A percentile compares a stretch with the other conserved stretches of the same genome.
phyloP scores from a whole-genome alignment of 2,888 invertebrate species.

The Agrypnus murinus region DNA sequence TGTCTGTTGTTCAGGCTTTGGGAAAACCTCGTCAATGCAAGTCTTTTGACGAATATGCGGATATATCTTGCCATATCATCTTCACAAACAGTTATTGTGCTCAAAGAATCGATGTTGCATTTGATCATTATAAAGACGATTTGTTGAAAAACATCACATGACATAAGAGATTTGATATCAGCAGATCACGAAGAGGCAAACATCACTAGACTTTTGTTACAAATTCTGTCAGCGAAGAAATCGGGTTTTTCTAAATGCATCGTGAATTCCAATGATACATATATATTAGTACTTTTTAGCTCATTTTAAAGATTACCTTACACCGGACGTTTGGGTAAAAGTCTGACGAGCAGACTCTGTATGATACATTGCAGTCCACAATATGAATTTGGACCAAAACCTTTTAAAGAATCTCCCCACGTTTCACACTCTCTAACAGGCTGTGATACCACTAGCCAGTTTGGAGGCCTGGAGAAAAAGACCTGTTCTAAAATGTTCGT shows the following conservation, averaged over 20 bases:
- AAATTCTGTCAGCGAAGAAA: constrained; percentile 4
- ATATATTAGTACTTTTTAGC: background rate
- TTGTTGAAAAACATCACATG: background rate
- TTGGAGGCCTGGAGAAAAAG: no score
- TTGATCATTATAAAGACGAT: constrained; percentile 10
- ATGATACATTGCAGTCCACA: background rate
- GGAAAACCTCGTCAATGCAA: no score
- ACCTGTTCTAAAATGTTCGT: background rate
- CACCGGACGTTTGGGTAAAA: background rate
- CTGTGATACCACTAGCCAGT: constrained; percentile 11
- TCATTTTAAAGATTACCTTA: background rate
- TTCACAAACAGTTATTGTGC: constrained; percentile 11
- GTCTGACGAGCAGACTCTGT: background rate
- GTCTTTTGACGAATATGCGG: constrained; percentile 5
- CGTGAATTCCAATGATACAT: constrained; percentile 1
- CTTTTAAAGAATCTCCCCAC: background rate
- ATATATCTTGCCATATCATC: constrained; percentile 4
- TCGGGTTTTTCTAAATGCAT: background rate
- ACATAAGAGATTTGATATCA: background rate
- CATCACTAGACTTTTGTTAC: constrained; percentile 1
- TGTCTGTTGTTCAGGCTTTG: no score
- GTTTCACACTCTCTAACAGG: constrained; percentile 3
- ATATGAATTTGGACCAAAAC: background rate
- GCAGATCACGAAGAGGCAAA: constrained; percentile 4
- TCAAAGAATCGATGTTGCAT: constrained; percentile 9